Conservation (phyloP, 2,888 invertebrate genomes). For the Andrena praecox region DNA sequence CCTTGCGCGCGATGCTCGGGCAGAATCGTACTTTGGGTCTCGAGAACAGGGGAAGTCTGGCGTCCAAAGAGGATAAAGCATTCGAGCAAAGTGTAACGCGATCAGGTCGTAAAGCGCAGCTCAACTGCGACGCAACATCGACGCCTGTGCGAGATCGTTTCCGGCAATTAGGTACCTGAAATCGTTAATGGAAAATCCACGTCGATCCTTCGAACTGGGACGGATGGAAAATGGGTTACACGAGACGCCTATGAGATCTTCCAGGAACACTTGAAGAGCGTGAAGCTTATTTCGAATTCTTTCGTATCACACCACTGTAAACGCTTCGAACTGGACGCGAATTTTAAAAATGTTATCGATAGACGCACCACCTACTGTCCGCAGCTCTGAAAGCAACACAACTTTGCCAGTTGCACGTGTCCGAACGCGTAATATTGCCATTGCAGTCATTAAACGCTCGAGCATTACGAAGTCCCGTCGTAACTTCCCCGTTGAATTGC, state of each 20-base stretch:
- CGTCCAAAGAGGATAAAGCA: not conserved
- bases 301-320: too few relatives aligned
- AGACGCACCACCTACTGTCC: too few relatives aligned
- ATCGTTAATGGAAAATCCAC: slow-evolving; percentile 24
- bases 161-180: slow-evolving; percentile 38
- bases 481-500: not conserved
- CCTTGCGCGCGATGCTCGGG: too few relatives aligned
- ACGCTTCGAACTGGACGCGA: too few relatives aligned
- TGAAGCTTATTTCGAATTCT: too few relatives aligned
- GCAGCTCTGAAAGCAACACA: not conserved
- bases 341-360: too few relatives aligned
- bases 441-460: not conserved
- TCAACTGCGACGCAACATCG: not conserved
- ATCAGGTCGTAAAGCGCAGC: not conserved
- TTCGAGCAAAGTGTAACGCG: slow-evolving; percentile 1
- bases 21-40: too few relatives aligned
- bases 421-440: not conserved
- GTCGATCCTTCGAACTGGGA: slow-evolving; percentile 7
- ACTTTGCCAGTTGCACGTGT: not conserved
- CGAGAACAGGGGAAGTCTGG: not conserved
- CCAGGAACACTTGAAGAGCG: too few relatives aligned
- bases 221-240: not conserved
- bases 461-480: not conserved
- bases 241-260: not conserved
- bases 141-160: slow-evolving; percentile 14